Evolutionary conservation across 2,888 invertebrate species (phyloP).

Genomic region (Bellardia bayeri): DNA sequence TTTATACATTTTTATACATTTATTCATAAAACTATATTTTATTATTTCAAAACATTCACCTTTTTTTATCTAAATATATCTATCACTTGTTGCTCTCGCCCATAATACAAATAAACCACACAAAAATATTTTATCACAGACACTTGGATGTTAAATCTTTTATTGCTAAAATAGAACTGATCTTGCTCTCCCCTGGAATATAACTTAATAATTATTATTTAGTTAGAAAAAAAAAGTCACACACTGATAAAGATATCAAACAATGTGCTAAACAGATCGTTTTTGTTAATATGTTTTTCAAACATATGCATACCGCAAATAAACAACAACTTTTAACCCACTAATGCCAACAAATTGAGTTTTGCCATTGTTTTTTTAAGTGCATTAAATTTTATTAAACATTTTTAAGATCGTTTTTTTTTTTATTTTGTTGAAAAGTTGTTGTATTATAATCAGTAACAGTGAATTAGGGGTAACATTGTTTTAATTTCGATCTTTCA

Average conservation of each 20-base stretch:
- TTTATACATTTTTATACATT: background rate
- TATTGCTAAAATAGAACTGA: slow-evolving; percentile 57
- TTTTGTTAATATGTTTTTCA: slow-evolving; percentile 50
- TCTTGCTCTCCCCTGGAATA: slow-evolving; percentile 17
- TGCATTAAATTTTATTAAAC: too few relatives aligned
- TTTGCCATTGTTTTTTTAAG: too few relatives aligned
- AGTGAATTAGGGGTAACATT: too few relatives aligned
- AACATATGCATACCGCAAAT: slow-evolving; percentile 11
- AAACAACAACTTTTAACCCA: slow-evolving; percentile 33
- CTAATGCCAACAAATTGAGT: background rate
- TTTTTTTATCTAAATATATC: slow-evolving; percentile 1
- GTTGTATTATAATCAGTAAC: too few relatives aligned
- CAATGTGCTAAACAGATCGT: slow-evolving; percentile 15
- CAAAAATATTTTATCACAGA: background rate
- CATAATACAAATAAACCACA: background rate
- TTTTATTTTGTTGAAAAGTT: too few relatives aligned
- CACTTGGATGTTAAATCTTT: slow-evolving; percentile 57
- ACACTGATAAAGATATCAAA: slow-evolving; percentile 51
- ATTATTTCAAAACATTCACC: slow-evolving; percentile 1
- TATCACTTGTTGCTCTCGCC: slow-evolving; percentile 30
- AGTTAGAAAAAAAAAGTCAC: slow-evolving; percentile 1
- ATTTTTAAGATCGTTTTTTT: too few relatives aligned
- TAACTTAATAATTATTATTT: slow-evolving; percentile 27
- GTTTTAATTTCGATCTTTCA: too few relatives aligned
- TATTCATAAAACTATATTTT: background rate